Base-by-base conservation (phyloP, 2,113 vertebrate genomes). In the Crocuta crocuta region DNA sequence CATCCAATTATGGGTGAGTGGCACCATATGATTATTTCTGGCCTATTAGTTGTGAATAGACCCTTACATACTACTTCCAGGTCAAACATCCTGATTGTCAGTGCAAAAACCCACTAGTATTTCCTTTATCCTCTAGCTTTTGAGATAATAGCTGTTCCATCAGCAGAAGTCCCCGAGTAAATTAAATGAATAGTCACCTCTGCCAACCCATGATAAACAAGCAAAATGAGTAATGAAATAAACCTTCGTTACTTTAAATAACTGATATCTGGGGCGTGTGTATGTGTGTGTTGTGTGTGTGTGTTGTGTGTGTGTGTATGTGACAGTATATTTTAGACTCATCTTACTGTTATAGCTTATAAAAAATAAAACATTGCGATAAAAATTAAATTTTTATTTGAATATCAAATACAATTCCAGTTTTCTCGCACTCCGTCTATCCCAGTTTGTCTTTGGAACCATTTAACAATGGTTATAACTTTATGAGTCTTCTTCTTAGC, bases 311-410 rank as follows among this genome's bases (percentile, higher is more conserved):
- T 13, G 26, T 31, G 39, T 43, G 61, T 78, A 39, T 70, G 1
- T 10, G 10, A 85, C 24, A 45, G 10, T n/a, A n/a, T 50, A 92
- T 73, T n/a, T 70, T 79, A 76, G 28, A 63, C 15, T 89, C 4
- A 83, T 31, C 45, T 91, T 93, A 91, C 7, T 73, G 31, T 43
- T 28, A 50, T 1, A 43, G 3, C 16, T 50, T 48, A 48, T 91
- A 39, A 84, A 88, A 83, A 81, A 45, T 55, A 73, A 82, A 84
- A 39, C 7, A 45, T 9, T 71, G 66, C 10, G 55, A 73, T 89
- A 61, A 92, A 96, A 88, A 55, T 65, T 66, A 92, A 82, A 91
- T 45, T 74, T 66, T 68, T 82, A 76, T 48, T 73, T 91, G 24
- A 73, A 24, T 80, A 81, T 35, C 33, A 80, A 82, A 26, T 33